A percentile compares a stretch with the other conserved stretches of the same genome.
Evolutionary conservation across 53 echinoderm and acorn worm species (phyloP).

Genomic region (Hippasteria phrygiana): DNA sequence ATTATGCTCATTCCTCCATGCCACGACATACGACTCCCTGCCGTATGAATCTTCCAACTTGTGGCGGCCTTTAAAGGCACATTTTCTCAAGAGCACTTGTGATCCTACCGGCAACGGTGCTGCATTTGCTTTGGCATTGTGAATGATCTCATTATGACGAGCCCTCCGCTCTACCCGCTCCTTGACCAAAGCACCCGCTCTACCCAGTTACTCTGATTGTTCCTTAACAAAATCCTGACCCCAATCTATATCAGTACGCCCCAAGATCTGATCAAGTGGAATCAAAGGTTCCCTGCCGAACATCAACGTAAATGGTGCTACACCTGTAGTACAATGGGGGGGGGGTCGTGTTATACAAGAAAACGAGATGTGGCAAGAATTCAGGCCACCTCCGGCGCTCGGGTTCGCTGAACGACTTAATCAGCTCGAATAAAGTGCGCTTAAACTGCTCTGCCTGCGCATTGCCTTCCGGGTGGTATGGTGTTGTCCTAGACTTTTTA

Average conservation of each 20-base stretch:
- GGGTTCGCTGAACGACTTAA: not conserved
- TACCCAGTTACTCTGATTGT: not conserved
- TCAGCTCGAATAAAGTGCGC: constrained; percentile 13
- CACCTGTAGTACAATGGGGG: constrained; percentile 26
- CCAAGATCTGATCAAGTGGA: constrained; percentile 24
- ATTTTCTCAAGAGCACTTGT: too few species aligned
- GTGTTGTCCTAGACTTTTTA: constrained; percentile 30
- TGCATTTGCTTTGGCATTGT: not conserved
- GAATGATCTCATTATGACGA: not conserved
- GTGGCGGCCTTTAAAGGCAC: too few species aligned
- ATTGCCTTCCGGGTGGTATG: constrained; percentile 48
- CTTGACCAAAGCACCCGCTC: not conserved
- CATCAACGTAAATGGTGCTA: not conserved
- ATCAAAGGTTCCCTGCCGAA: constrained; percentile 29
- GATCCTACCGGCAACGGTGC: too few species aligned
- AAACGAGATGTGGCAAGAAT: constrained; percentile 12
- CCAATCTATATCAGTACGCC: not conserved
- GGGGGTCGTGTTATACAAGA: constrained; percentile 23
- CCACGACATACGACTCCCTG: too few species aligned
- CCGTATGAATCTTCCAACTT: too few species aligned
- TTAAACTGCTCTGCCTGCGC: constrained; percentile 48
- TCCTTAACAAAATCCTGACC: not conserved
- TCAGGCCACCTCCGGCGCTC: constrained; percentile 18
- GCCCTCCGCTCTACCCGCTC: not conserved
- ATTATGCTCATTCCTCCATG: not conserved